These are phyloP conservation scores for Sus cebifrons DNA, from an alignment of 2,797 vertebrate genomes.

Conservation along the genomic window DNA sequence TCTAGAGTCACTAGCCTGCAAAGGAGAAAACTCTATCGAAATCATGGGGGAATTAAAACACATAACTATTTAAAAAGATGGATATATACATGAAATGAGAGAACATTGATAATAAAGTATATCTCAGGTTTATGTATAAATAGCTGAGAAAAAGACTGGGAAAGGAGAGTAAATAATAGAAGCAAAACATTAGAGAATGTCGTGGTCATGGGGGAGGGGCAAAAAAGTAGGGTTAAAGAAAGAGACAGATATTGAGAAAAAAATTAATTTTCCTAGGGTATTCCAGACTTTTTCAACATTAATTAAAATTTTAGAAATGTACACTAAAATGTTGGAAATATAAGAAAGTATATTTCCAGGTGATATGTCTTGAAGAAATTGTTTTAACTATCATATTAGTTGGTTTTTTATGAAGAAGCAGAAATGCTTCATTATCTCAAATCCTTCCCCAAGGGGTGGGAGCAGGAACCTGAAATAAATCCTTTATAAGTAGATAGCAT, in stretches of 20 bases:
- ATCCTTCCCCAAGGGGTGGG: not conserved
- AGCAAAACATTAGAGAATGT: slow-evolving; percentile 30
- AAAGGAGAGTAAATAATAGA: not conserved
- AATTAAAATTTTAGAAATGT: slow-evolving; percentile 53
- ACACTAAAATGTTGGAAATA: not conserved
- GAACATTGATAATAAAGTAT: not conserved
- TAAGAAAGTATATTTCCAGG: slow-evolving; percentile 45
- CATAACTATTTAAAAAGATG: not conserved
- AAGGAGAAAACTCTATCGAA: slow-evolving; percentile 13
- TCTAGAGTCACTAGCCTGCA: not conserved
- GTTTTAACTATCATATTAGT: not conserved
- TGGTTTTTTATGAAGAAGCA: not conserved
- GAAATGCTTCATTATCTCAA: slow-evolving; percentile 35
- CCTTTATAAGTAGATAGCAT: not conserved
- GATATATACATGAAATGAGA: slow-evolving; percentile 50
- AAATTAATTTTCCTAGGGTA: not conserved
- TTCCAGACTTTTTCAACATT: slow-evolving; percentile 42
- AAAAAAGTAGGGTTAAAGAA: not conserved
- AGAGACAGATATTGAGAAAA: not conserved
- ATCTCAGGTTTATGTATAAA: slow-evolving; percentile 20
- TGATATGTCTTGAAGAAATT: slow-evolving; percentile 14
- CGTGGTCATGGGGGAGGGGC: not conserved
- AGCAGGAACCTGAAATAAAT: not conserved
- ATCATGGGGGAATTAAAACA: slow-evolving; percentile 51
- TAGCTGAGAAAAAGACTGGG: not conserved